These are phyloP conservation scores for Darevskia nairensis DNA, from an alignment of 2,797 vertebrate species.

Conservation along the genomic window DNA sequence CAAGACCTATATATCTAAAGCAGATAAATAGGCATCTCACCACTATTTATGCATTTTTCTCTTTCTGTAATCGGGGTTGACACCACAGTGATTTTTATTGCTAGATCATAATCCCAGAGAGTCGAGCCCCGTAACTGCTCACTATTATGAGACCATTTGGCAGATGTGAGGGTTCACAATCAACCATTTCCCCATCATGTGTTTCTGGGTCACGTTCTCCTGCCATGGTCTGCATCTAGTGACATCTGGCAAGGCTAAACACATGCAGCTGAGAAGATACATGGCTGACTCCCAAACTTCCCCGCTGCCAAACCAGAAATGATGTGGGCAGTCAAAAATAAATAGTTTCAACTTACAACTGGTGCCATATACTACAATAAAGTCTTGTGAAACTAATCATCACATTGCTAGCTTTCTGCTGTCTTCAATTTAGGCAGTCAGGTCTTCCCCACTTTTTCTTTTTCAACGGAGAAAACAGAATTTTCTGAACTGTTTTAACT, in stretches of 20 bases:
- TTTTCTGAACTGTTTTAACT: constrained; percentile 14
- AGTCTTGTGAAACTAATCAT: not conserved
- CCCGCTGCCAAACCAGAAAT: not conserved
- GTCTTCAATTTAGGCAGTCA: not conserved
- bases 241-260: not conserved
- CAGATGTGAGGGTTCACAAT: not conserved
- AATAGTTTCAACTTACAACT: not conserved
- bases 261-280: not conserved
- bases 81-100: not conserved
- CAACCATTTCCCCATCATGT: not conserved
- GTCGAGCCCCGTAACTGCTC: not conserved
- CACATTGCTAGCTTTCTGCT: not conserved
- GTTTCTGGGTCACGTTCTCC: not conserved
- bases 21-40: not conserved
- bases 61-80: not conserved
- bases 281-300: not conserved
- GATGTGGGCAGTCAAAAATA: not conserved
- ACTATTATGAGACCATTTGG: not conserved
- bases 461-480: not conserved
- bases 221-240: not conserved
- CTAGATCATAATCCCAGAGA: not conserved
- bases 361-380: not conserved
- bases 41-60: no score
- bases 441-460: not conserved
- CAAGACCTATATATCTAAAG: not conserved